Base-by-base conservation (phyloP, 2,888 invertebrate species). In the Noctua janthe region DNA sequence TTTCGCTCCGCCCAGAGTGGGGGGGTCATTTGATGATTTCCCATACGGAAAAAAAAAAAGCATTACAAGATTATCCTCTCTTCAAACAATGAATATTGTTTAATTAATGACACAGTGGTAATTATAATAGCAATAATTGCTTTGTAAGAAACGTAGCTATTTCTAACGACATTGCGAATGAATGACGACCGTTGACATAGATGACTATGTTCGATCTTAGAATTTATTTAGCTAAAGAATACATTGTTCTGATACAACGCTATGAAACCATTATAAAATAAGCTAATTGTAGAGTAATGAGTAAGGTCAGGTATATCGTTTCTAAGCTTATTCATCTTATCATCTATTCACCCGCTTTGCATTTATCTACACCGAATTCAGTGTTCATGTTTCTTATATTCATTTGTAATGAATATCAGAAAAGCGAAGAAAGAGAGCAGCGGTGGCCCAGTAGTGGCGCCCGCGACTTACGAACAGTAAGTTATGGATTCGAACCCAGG, bases 61-160 rank as follows among this genome's bases (percentile, higher is more conserved):
- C 29, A 29, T 29, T 29, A 43, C 23, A n/a, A 76, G 6, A 35
- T 49, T 49, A 15, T 20, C 54, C 15, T 77, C 11, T 3, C 29
- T 23, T 54, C 13, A 35, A 77, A 74, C 39, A 77, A 56, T 47
- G 7, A 49, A 15, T 8, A 20, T 64, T 75, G 17, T 69, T 56
- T 49, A 35, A 35, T 43, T 35, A 59, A 35, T 59, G 62, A 72
- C 17, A 10, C 23, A 39, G 5, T 20, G 29, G 47, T 67, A 54
- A 39, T 81, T 49, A 39, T 74, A 76, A 81, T 84, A 85, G 87
- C 87, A 87, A 84, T 84, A 0, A 75, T 84, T 85, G 35, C 69
- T 66, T 80, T 77, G n/a, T 39, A 70, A 23, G 62, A n/a, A 67
- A 77, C 74, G 35, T 77, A 23, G 76, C 84, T 85, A 87, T 80